These are phyloP conservation scores for Scaptomyza flava DNA, from an alignment of 2,888 invertebrate species.

Conservation along the genomic window DNA sequence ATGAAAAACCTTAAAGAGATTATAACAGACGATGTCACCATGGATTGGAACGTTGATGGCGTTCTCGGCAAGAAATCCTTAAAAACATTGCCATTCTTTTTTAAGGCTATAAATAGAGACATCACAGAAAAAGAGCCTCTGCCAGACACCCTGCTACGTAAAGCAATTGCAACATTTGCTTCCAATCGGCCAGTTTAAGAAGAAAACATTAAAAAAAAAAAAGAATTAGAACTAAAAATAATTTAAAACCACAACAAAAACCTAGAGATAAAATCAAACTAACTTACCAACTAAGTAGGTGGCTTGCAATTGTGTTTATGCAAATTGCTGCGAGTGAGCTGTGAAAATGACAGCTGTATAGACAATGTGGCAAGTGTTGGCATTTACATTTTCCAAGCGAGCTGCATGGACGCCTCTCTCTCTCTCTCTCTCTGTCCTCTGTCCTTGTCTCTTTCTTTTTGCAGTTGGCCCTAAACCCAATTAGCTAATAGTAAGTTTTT, in stretches of 20 bases:
- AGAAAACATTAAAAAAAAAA: slow-evolving; percentile 9
- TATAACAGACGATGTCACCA: no score
- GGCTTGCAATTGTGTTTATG: slow-evolving; percentile 43
- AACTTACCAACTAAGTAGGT: slow-evolving; percentile 31
- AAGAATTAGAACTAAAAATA: not conserved
- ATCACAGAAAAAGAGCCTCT: no score
- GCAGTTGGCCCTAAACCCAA: slow-evolving; percentile 20
- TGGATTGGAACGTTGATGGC: no score
- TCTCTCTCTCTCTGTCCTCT: not conserved
- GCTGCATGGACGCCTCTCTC: not conserved
- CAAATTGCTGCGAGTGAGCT: slow-evolving; percentile 31
- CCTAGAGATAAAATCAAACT: slow-evolving; percentile 26
- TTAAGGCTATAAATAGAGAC: no score
- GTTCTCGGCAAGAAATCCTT: no score
- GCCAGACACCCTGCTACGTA: no score
- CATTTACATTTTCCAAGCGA: slow-evolving; percentile 1
- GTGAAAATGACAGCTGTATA: slow-evolving; percentile 61
- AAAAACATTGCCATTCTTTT: no score
- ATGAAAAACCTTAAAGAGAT: no score
- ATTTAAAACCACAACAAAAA: slow-evolving; percentile 2
- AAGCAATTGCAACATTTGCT: slow-evolving; percentile 34
- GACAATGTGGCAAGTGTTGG: slow-evolving; percentile 44
- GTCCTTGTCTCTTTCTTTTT: not conserved
- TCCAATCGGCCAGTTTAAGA: slow-evolving; percentile 40
- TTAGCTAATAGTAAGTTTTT: slow-evolving; percentile 18